Conservation (phyloP, 2,888 invertebrate genomes). For the Drosophila sordidula region DNA sequence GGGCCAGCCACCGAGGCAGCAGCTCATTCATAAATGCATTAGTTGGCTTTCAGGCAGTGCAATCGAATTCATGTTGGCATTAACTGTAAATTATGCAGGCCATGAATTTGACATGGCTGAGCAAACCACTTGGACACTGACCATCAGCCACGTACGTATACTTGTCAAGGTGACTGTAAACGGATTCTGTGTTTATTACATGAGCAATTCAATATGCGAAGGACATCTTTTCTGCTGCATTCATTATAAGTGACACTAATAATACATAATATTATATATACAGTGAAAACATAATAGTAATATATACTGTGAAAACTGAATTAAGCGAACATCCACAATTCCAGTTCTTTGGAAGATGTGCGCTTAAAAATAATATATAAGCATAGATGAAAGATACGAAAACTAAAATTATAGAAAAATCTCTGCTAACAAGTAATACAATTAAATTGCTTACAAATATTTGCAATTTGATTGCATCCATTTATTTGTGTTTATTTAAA, state of each 20-base stretch:
- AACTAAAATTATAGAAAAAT: no score
- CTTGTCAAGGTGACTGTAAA: slow-evolving; percentile 70
- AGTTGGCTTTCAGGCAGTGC: slow-evolving; percentile 53
- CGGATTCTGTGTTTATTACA: slow-evolving; percentile 73
- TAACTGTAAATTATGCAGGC: slow-evolving; percentile 73
- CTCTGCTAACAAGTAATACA: no score
- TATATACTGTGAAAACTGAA: background rate
- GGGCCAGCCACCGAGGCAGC: slow-evolving; percentile 8
- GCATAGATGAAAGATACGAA: no score
- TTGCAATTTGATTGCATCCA: no score
- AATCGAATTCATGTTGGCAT: slow-evolving; percentile 77
- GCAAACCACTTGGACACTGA: slow-evolving; percentile 65
- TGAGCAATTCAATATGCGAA: slow-evolving; percentile 66
- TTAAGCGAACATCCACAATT: background rate
- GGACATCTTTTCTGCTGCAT: slow-evolving; percentile 25
- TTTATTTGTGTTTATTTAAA: no score
- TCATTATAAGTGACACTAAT: slow-evolving; percentile 48
- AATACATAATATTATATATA: slow-evolving; percentile 16
- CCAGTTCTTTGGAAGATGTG: no score
- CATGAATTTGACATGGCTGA: slow-evolving; percentile 68
- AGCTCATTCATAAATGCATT: slow-evolving; percentile 78
- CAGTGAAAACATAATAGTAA: slow-evolving; percentile 1
- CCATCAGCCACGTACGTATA: slow-evolving; percentile 37
- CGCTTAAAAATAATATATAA: no score
- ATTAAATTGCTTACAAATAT: no score